Conservation (phyloP, 2,888 invertebrate genomes). For the Synergus umbraculus region DNA sequence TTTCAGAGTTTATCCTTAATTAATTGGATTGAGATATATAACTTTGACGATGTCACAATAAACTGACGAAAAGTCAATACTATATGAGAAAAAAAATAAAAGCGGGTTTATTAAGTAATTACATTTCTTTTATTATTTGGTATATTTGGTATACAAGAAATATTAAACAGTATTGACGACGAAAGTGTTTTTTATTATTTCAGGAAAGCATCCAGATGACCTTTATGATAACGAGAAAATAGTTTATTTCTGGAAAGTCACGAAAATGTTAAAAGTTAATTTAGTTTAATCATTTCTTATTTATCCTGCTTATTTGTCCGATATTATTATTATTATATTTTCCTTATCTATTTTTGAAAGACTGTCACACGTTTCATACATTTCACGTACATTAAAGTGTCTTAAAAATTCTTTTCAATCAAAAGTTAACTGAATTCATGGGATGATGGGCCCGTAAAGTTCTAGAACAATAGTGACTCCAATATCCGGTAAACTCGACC, state of each 20-base stretch:
- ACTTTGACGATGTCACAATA: not conserved
- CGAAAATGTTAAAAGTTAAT: not conserved
- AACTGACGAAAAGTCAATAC: not conserved
- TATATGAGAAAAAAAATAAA: not conserved
- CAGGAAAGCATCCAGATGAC: not conserved
- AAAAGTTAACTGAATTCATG: not conserved
- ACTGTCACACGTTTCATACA: too few species aligned
- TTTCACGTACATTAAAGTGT: not conserved
- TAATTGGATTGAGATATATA: not conserved
- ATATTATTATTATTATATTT: too few species aligned
- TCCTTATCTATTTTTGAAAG: too few species aligned
- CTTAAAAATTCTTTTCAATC: not conserved
- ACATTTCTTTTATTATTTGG: not conserved
- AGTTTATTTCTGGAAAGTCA: not conserved
- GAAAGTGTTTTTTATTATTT: not conserved
- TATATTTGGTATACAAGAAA: not conserved
- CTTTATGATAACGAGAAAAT: not conserved
- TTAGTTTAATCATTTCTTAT: too few species aligned
- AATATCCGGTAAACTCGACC: not conserved
- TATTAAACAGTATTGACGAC: not conserved
- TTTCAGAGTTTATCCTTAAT: not conserved
- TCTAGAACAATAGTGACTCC: not conserved
- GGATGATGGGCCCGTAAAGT: conserved; percentile 5
- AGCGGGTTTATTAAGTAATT: not conserved
- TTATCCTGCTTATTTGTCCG: too few species aligned